Conservation (phyloP, 2,888 invertebrate species). For the Drosophila putrida region DNA sequence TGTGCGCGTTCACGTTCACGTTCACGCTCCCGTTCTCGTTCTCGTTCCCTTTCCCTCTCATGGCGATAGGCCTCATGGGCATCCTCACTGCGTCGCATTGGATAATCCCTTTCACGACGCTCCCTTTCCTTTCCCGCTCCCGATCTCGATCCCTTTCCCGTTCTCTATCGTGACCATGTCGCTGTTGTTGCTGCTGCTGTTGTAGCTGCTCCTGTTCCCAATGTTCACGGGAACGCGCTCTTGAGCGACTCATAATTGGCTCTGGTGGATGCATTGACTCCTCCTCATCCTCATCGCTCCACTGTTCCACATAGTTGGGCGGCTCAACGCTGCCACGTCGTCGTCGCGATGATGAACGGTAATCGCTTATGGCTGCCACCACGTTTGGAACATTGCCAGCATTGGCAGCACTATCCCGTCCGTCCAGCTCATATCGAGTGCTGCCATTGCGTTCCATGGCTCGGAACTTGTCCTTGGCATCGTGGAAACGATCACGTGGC, state of each 20-base stretch:
- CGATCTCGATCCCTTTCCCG: conserved; percentile 48
- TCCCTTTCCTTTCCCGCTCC: conserved; percentile 65
- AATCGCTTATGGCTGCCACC: conserved; percentile 22
- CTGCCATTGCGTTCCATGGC: conserved; percentile 87
- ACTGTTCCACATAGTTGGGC: conserved; percentile 76
- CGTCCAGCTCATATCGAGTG: conserved; percentile 86
- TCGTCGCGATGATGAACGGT: conserved; percentile 66
- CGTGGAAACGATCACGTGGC: conserved; percentile 93
- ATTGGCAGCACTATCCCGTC: conserved; percentile 83
- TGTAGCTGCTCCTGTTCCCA: conserved; percentile 40
- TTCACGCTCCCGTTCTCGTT: conserved; percentile 50
- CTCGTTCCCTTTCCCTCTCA: conserved; percentile 57
- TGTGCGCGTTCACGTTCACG: conserved; percentile 52
- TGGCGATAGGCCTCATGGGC: conserved; percentile 64
- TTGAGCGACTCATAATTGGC: conserved; percentile 58
- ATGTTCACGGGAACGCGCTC: conserved; percentile 71
- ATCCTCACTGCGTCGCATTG: conserved; percentile 48
- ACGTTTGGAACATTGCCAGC: conserved; percentile 19
- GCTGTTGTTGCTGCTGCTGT: conserved; percentile 43
- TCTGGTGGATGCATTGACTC: conserved; percentile 22
- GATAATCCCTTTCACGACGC: conserved; percentile 63
- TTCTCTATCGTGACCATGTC: conserved; percentile 42
- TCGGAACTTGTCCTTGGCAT: conserved; percentile 94
- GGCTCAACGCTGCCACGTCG: conserved; percentile 77
- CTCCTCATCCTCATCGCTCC: conserved; percentile 83